These are phyloP conservation scores for Embidobia sp. DNA, from an alignment of 2,888 invertebrate species.

Conservation along the genomic window DNA sequence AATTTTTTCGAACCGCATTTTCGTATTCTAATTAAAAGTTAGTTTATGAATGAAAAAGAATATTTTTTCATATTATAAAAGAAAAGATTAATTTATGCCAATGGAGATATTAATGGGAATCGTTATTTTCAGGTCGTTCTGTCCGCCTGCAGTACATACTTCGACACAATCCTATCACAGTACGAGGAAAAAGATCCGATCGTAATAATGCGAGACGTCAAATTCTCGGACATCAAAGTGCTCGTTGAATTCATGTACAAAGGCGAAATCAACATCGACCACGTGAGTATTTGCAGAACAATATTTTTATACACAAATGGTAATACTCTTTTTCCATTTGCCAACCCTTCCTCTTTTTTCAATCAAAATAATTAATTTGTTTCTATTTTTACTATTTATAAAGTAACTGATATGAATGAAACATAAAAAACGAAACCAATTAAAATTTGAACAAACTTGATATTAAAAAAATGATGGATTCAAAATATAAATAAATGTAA, in stretches of 20 bases:
- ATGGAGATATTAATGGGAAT: slow-evolving; percentile 23
- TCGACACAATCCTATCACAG: slow-evolving; percentile 92
- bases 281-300: slow-evolving; percentile 88
- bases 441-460: too few relatives aligned
- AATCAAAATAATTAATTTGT: background rate
- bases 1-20: too few relatives aligned
- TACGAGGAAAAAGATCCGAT: slow-evolving; percentile 91
- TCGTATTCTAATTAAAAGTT: slow-evolving; percentile 19
- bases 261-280: slow-evolving; percentile 96
- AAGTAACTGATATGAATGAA: too few relatives aligned
- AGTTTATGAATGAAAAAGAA: too few relatives aligned
- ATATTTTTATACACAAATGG: too few relatives aligned
- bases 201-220: slow-evolving; percentile 94
- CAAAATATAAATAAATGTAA: too few relatives aligned
- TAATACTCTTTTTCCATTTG: too few relatives aligned
- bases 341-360: background rate
- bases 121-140: slow-evolving; percentile 87
- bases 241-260: slow-evolving; percentile 97
- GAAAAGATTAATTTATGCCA: background rate
- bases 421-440: too few relatives aligned
- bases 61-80: background rate
- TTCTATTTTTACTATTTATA: too few relatives aligned
- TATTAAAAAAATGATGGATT: too few relatives aligned
- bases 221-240: slow-evolving; percentile 93
- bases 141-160: slow-evolving; percentile 95